Conservation (phyloP, 1,140 invertebrate species). For the Brachionus manjavacas region DNA sequence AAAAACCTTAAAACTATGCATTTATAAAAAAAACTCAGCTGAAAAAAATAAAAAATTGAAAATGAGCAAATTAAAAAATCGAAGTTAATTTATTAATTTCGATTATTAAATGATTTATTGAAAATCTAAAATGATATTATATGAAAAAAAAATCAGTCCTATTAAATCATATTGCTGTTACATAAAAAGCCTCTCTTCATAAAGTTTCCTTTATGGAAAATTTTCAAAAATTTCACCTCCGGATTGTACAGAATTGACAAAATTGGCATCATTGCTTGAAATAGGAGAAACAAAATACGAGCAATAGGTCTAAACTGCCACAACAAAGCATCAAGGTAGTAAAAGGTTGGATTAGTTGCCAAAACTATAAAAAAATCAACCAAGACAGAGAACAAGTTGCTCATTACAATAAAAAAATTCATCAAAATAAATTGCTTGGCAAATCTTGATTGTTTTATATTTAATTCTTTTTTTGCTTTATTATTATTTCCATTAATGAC, state of each 20-base stretch:
- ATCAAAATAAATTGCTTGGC: neutral
- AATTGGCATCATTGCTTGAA: constrained; percentile 1
- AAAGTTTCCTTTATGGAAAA: neutral
- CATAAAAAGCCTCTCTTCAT: neutral
- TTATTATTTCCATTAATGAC: neutral
- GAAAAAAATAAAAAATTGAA: too few species aligned
- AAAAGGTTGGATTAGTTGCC: neutral
- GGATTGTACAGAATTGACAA: constrained; percentile 11
- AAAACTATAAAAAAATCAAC: constrained; percentile 12
- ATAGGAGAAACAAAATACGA: neutral
- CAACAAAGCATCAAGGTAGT: neutral
- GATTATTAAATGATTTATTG: too few species aligned
- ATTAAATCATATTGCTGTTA: neutral
- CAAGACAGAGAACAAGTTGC: neutral
- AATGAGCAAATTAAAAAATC: too few species aligned
- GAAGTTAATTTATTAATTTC: too few species aligned
- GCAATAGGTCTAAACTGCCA: neutral
- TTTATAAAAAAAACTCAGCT: too few species aligned
- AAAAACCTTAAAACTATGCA: too few species aligned
- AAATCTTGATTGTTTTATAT: constrained; percentile 1
- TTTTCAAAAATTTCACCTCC: neutral
- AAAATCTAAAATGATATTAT: too few species aligned
- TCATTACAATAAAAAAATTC: constrained; percentile 1
- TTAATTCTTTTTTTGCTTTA: neutral
- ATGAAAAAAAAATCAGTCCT: too few species aligned